Evolutionary conservation across 2,797 vertebrate genomes (phyloP).

Genomic region (Mus caroli): DNA sequence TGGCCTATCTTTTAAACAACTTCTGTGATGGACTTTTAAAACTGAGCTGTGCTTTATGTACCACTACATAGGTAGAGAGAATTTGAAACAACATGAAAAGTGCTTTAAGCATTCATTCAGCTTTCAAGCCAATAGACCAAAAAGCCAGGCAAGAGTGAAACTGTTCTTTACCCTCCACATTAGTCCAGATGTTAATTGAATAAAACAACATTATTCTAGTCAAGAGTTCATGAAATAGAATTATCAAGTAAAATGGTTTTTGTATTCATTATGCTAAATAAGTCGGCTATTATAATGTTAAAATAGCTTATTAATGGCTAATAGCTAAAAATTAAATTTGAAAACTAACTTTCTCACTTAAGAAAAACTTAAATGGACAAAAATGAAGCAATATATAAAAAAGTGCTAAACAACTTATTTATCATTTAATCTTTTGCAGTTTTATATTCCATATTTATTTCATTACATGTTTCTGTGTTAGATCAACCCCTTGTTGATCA

Average conservation of each 20-base stretch:
- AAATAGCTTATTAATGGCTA: conserved; percentile 29
- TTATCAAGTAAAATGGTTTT: not conserved
- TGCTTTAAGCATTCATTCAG: not conserved
- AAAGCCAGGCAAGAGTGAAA: not conserved
- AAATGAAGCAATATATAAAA: not conserved
- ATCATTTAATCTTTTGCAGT: conserved; percentile 17
- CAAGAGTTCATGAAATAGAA: not conserved
- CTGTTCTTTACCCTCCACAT: not conserved
- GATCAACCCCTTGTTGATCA: not conserved
- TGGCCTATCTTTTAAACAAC: not conserved
- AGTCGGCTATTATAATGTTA: not conserved
- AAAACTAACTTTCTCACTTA: not conserved
- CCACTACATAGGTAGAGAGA: not conserved
- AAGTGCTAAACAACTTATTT: not conserved
- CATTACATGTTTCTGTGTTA: not conserved
- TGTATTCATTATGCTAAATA: conserved; percentile 43
- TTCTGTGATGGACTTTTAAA: not conserved
- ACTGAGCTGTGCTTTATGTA: not conserved
- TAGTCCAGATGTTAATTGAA: not conserved
- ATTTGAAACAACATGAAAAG: conserved; percentile 21
- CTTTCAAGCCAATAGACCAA: not conserved
- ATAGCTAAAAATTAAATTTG: not conserved
- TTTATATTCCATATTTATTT: not conserved
- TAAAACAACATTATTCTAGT: not conserved
- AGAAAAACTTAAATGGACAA: conserved; percentile 22